These are phyloP conservation scores for Argyrosomus regius DNA, from an alignment of 2,797 vertebrate species.

Conservation along the genomic window DNA sequence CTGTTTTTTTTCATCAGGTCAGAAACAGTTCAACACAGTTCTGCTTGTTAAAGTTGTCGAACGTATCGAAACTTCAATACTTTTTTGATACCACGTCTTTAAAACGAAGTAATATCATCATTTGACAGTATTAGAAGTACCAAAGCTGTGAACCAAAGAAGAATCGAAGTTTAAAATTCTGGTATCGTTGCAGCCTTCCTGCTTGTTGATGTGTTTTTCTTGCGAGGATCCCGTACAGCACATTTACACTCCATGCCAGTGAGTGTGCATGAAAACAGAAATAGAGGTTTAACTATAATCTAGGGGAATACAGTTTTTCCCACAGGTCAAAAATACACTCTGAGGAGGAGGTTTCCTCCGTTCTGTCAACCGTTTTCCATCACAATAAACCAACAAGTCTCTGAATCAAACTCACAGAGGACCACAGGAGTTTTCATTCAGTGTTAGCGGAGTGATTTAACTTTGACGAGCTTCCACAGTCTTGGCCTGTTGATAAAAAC, in stretches of 20 bases:
- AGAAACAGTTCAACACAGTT: neutral
- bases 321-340: conserved; percentile 12
- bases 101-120: no score
- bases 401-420: neutral
- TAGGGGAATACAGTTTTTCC: conserved; percentile 13
- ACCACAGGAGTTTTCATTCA: neutral
- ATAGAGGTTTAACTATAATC: conserved; percentile 1
- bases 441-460: neutral
- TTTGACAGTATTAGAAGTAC: no score
- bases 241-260: neutral
- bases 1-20: neutral
- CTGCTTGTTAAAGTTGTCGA: no score
- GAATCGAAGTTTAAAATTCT: no score
- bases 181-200: neutral
- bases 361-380: neutral
- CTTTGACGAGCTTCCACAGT: neutral
- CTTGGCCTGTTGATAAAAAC: neutral
- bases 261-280: conserved; percentile 1
- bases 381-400: neutral
- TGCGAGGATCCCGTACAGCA: neutral
- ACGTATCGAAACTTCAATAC: no score
- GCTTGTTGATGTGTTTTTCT: neutral
- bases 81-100: no score
- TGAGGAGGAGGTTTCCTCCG: neutral
- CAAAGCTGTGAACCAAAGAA: no score